A percentile compares a stretch with the other conserved stretches of the same genome.
phyloP scores from a whole-genome alignment of 2,797 vertebrate genomes.

The Falco naumanni region DNA sequence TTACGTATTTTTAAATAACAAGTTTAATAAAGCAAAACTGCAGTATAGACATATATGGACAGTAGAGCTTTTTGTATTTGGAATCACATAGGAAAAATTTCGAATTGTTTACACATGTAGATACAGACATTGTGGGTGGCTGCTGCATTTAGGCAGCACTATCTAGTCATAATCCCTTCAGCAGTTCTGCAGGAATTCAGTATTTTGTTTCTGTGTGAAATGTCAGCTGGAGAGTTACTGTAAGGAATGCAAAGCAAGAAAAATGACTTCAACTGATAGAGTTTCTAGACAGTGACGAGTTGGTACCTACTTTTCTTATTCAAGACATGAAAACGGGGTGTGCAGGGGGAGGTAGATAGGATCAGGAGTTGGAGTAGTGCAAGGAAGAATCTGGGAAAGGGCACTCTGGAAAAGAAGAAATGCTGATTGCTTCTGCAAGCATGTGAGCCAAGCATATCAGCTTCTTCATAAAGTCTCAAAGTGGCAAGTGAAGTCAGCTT shows the following conservation, averaged over 20 bases:
- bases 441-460: neutral
- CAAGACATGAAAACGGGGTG: neutral
- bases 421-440: neutral
- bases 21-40: neutral
- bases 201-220: neutral
- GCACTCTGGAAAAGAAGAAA: neutral
- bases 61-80: neutral
- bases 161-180: neutral
- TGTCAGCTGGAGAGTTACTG: neutral
- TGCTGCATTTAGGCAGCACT: neutral
- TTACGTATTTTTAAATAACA: neutral
- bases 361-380: neutral
- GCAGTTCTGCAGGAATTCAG: neutral
- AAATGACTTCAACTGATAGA: neutral
- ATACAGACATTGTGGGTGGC: neutral
- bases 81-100: neutral
- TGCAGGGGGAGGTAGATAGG: neutral
- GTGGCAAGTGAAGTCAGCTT: neutral
- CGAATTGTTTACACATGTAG: neutral
- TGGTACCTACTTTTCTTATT: neutral
- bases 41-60: neutral
- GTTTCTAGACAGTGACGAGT: neutral
- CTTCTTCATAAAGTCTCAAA: neutral
- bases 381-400: neutral
- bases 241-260: neutral